Percentiles rank a stretch among this genome's conserved stretches.
Evolutionary conservation across 2,888 invertebrate species (phyloP).

Genomic region (Drosophila prostipennis): DNA sequence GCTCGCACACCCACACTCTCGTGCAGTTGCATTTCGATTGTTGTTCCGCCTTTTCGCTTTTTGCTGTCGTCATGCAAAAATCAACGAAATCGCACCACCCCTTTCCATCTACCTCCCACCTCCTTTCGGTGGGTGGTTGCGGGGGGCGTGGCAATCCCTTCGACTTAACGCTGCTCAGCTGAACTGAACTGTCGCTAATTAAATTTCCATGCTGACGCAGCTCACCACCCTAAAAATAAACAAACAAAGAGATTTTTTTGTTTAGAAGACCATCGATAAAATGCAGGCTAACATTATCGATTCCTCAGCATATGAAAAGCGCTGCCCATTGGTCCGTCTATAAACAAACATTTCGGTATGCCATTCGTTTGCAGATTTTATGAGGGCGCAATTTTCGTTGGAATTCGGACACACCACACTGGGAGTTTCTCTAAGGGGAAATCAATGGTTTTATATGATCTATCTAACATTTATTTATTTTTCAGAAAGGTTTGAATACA

Average conservation of each 20-base stretch:
- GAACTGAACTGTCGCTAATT: conserved; percentile 71
- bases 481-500: too few relatives aligned
- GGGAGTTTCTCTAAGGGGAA: neutral
- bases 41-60: conserved; percentile 48
- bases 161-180: conserved; percentile 20
- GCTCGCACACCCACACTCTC: conserved; percentile 36
- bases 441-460: too few relatives aligned
- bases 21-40: conserved; percentile 51
- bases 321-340: conserved; percentile 13
- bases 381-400: conserved; percentile 20
- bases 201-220: conserved; percentile 75
- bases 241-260: conserved; percentile 51
- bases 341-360: conserved; percentile 28
- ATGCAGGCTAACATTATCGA: conserved; percentile 39
- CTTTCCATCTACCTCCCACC: conserved; percentile 2
- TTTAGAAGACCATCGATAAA: conserved; percentile 44
- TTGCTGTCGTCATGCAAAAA: conserved; percentile 75
- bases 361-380: conserved; percentile 26
- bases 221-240: conserved; percentile 74
- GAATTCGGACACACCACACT: conserved; percentile 2
- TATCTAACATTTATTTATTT: too few relatives aligned
- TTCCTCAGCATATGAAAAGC: conserved; percentile 6
- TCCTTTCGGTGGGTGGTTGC: conserved; percentile 14
- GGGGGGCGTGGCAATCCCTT: neutral
- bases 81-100: conserved; percentile 28